Percentiles rank a stretch among this genome's conserved stretches.
These are phyloP conservation scores for Lucinisca nassula DNA, from an alignment of 2,888 invertebrate genomes.

Conservation along the genomic window DNA sequence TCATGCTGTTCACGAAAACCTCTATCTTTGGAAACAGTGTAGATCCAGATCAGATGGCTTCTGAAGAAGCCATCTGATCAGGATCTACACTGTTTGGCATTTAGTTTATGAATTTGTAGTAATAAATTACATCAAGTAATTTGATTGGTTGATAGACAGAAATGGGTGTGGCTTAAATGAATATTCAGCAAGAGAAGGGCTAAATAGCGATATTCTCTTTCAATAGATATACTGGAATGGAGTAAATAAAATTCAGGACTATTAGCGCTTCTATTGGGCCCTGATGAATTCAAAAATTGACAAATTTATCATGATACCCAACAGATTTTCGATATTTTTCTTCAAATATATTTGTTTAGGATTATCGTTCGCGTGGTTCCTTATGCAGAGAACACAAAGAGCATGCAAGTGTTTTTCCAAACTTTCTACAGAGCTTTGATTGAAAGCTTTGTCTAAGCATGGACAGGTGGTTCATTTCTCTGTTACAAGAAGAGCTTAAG, in stretches of 20 bases:
- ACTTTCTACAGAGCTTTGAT: slow-evolving; percentile 14
- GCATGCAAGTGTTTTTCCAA: slow-evolving; percentile 36
- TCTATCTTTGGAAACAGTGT: too few relatives aligned
- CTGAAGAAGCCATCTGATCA: too few relatives aligned
- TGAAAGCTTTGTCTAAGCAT: slow-evolving; percentile 6
- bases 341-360: slow-evolving; percentile 60
- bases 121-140: too few relatives aligned
- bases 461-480: slow-evolving; percentile 34
- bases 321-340: slow-evolving; percentile 60
- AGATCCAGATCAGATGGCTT: too few relatives aligned
- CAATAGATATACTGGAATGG: slow-evolving; percentile 50
- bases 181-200: too few relatives aligned
- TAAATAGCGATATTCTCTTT: too few relatives aligned
- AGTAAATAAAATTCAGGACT: slow-evolving; percentile 38
- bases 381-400: slow-evolving; percentile 31
- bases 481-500: slow-evolving; percentile 15
- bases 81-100: too few relatives aligned
- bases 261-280: not conserved
- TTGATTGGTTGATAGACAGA: too few relatives aligned
- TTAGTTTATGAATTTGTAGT: too few relatives aligned
- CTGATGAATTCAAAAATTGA: slow-evolving; percentile 59
- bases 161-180: too few relatives aligned
- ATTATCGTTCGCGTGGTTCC: slow-evolving; percentile 58
- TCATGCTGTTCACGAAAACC: too few relatives aligned
- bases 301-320: slow-evolving; percentile 67